Conservation (phyloP, 1,140 invertebrate species). For the Sitobion miscanthi region DNA sequence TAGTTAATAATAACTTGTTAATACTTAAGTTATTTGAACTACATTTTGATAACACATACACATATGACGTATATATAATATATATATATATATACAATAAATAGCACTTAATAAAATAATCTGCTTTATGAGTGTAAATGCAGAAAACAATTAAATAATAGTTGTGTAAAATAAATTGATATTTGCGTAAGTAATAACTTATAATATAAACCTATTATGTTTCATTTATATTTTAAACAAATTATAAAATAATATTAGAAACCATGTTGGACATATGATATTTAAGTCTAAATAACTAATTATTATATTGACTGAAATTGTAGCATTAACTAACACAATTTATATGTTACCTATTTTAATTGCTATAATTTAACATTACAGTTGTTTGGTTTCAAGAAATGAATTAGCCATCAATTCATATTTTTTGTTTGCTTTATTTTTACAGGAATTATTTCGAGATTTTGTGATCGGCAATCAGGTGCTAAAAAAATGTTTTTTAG, state of each 20-base stretch:
- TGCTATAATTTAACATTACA: neutral
- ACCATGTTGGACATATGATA: neutral
- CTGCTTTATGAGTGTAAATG: neutral
- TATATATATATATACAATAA: neutral
- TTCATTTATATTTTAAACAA: neutral
- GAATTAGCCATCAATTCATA: constrained; percentile 39
- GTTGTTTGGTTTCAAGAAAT: constrained; percentile 10
- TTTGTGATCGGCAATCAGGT: constrained; percentile 54
- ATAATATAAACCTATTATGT: neutral
- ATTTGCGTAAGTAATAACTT: neutral
- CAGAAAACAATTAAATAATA: neutral
- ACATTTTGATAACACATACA: neutral
- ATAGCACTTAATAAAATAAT: neutral
- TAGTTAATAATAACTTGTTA: neutral
- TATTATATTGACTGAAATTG: neutral
- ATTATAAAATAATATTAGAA: constrained; percentile 29
- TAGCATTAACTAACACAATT: neutral
- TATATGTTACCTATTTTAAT: constrained; percentile 19
- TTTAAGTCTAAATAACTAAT: neutral
- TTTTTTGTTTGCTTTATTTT: constrained; percentile 52
- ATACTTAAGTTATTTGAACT: neutral
- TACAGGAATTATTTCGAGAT: constrained; percentile 56
- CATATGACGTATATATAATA: neutral
- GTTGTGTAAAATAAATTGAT: neutral
- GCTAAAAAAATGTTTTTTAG: constrained; percentile 49